These are phyloP conservation scores for Anhinga rufa DNA, from an alignment of 2,113 vertebrate genomes.

Conservation along the genomic window DNA sequence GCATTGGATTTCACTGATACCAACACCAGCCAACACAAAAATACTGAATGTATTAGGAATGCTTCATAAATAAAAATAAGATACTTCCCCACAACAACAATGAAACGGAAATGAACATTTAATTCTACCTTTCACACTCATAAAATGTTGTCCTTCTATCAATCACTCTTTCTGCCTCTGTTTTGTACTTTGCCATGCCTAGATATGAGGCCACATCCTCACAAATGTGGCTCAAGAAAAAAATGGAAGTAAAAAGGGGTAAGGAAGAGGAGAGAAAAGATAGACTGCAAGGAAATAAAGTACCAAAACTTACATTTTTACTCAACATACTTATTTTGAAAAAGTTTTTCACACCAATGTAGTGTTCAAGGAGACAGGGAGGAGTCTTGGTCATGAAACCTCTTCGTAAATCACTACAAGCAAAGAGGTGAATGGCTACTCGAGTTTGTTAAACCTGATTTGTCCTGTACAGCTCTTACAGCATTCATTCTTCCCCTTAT, in stretches of 20 bases:
- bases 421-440: not conserved
- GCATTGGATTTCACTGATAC: not conserved
- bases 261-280: not conserved
- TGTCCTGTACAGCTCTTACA: not conserved
- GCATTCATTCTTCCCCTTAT: not conserved
- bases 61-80: not conserved
- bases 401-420: not conserved
- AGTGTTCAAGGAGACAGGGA: not conserved
- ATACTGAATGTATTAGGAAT: not conserved
- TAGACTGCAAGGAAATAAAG: not conserved
- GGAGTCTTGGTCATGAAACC: not conserved
- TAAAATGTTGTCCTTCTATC: not conserved
- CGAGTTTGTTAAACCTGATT: fast-evolving
- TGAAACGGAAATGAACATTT: not conserved
- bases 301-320: not conserved
- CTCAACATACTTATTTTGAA: not conserved
- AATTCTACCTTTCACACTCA: not conserved
- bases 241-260: not conserved
- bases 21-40: not conserved
- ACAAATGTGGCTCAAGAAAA: not conserved
- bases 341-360: not conserved
- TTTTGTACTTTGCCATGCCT: not conserved
- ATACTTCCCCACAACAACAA: not conserved
- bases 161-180: not conserved
- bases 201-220: not conserved